phyloP scores from a whole-genome alignment of 2,797 vertebrate genomes.

The Heteromormyrus szaboi region DNA sequence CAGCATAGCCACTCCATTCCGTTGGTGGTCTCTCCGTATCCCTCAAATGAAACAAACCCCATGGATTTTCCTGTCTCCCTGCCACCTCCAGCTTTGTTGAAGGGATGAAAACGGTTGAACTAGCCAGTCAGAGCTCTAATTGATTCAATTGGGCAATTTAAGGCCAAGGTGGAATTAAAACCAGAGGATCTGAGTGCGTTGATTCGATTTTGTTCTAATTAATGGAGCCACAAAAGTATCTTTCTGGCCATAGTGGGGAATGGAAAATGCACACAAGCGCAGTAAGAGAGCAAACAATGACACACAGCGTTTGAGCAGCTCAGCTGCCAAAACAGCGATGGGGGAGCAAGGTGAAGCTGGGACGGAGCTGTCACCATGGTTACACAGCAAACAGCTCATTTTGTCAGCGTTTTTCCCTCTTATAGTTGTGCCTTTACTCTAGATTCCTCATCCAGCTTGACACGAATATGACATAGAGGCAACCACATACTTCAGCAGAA shows the following conservation, averaged over 20 bases:
- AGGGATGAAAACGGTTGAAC: not conserved
- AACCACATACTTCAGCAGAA: not conserved
- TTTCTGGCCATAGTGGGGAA: not conserved
- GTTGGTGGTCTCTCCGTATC: not conserved
- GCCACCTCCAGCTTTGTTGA: not conserved
- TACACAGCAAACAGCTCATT: not conserved
- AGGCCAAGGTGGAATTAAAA: not conserved
- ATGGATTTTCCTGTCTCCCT: not conserved
- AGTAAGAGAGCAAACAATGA: not conserved
- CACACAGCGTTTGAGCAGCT: not conserved
- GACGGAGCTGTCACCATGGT: not conserved
- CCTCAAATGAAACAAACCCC: not conserved
- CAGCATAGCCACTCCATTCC: not conserved
- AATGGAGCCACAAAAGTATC: not conserved
- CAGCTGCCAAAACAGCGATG: not conserved
- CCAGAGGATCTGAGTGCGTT: not conserved
- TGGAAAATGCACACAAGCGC: not conserved
- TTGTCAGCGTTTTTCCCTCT: not conserved
- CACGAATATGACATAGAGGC: not conserved
- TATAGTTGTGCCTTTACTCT: not conserved
- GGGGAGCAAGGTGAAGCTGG: too few species aligned
- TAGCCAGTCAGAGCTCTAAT: constrained; percentile 1
- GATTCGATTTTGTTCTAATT: constrained; percentile 5
- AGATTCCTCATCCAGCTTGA: not conserved
- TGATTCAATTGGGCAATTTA: constrained; percentile 11